Percentiles rank a stretch among this genome's conserved stretches.
phyloP scores from a whole-genome alignment of 2,797 vertebrate species.

The Sitta carolinensis region DNA sequence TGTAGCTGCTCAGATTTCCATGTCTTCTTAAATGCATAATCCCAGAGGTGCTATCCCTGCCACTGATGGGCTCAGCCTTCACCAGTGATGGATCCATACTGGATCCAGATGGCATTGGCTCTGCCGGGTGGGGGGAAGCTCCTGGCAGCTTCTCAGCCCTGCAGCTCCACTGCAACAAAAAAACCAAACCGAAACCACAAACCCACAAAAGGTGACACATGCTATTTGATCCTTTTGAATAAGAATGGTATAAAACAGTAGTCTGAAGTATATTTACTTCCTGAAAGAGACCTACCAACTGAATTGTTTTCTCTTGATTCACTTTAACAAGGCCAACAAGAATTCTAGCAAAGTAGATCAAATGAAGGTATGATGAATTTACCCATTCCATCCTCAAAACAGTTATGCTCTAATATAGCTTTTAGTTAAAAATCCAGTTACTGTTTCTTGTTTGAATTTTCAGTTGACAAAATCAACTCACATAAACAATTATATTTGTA shows the following conservation, averaged over 20 bases:
- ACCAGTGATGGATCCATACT: rapidly evolving
- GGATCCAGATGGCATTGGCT: too few species aligned
- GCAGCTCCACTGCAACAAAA: background rate
- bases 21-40: rapidly evolving
- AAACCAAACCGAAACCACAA: background rate
- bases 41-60: too few species aligned
- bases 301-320: background rate
- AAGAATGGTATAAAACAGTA: background rate
- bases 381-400: background rate
- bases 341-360: background rate
- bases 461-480: background rate
- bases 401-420: background rate
- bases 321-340: background rate
- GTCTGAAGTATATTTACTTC: background rate
- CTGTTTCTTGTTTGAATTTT: background rate
- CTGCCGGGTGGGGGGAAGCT: rapidly evolving
- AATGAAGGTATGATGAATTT: background rate
- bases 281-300: background rate
- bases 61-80: background rate
- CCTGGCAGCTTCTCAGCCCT: background rate
- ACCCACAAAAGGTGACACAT: background rate
- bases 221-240: background rate
- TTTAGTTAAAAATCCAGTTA: background rate
- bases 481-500: background rate
- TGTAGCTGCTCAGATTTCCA: background rate